Evolutionary conservation across 2,113 vertebrate genomes (phyloP).

Genomic region (Gallinago media): DNA sequence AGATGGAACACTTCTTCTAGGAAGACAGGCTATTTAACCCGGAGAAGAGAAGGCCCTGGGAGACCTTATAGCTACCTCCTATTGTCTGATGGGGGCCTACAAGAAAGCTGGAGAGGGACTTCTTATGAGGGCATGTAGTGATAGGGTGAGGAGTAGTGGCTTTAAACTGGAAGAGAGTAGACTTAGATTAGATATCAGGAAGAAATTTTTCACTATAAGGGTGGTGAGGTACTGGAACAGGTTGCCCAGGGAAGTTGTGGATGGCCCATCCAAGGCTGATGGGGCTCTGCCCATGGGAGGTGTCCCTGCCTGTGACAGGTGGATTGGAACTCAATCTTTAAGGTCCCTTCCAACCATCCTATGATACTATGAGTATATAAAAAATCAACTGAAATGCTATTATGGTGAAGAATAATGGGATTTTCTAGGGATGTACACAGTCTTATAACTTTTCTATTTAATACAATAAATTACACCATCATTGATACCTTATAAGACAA

Average conservation of each 20-base stretch:
- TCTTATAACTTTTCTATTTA: neutral
- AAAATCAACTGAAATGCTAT: neutral
- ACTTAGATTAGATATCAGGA: neutral
- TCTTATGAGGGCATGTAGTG: neutral
- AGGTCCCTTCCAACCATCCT: neutral
- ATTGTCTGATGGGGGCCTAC: neutral
- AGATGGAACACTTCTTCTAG: neutral
- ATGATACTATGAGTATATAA: neutral
- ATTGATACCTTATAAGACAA: neutral
- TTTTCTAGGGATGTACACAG: neutral
- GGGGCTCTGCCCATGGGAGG: neutral
- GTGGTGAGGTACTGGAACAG: neutral
- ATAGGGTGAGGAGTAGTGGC: neutral
- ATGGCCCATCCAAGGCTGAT: neutral
- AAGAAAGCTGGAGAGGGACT: neutral
- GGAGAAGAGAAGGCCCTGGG: neutral
- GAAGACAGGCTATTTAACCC: neutral
- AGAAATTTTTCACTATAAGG: neutral
- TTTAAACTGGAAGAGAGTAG: neutral
- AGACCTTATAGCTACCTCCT: neutral
- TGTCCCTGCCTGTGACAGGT: neutral
- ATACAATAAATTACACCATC: neutral
- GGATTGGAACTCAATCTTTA: neutral
- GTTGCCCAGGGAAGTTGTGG: neutral
- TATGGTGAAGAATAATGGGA: neutral